These are phyloP conservation scores for Drosophila nigrodunni DNA, from an alignment of 1,140 invertebrate species.

Conservation along the genomic window DNA sequence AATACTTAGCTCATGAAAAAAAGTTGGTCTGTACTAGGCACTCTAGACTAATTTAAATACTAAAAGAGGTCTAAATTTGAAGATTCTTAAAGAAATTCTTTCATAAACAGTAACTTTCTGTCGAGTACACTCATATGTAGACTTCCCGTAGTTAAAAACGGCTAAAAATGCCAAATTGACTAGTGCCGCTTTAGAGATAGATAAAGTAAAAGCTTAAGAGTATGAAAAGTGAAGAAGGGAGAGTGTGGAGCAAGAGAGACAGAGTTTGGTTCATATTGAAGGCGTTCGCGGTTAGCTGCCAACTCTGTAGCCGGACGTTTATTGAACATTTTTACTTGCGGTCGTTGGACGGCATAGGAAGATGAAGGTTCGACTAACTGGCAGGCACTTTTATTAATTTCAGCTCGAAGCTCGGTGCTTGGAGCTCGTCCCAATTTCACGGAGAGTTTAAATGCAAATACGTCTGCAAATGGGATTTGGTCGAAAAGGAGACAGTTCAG, in stretches of 20 bases:
- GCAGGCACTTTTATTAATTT: slow-evolving; percentile 73
- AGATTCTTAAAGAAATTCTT: too few species aligned
- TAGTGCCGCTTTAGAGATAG: slow-evolving; percentile 39
- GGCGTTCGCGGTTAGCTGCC: slow-evolving; percentile 65
- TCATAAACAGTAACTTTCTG: not conserved
- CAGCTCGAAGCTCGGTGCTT: not conserved
- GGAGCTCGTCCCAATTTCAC: slow-evolving; percentile 71
- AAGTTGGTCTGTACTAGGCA: too few species aligned
- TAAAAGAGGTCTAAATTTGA: too few species aligned
- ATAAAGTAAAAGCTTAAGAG: not conserved
- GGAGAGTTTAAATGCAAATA: slow-evolving; percentile 77
- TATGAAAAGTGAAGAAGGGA: not conserved
- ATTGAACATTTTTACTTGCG: slow-evolving; percentile 82
- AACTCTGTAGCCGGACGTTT: slow-evolving; percentile 65
- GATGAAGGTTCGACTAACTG: slow-evolving; percentile 21
- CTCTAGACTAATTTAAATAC: too few species aligned
- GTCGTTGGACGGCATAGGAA: slow-evolving; percentile 30
- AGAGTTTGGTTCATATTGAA: slow-evolving; percentile 59
- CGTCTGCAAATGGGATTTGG: slow-evolving; percentile 71
- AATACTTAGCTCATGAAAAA: too few species aligned
- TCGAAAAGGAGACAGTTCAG: not conserved
- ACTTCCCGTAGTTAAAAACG: slow-evolving; percentile 39
- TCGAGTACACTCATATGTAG: slow-evolving; percentile 9
- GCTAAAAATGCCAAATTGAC: slow-evolving; percentile 74
- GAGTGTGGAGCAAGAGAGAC: not conserved